Evolutionary conservation across 2,797 vertebrate species (phyloP).

Genomic region (Cyclopterus lumpus): DNA sequence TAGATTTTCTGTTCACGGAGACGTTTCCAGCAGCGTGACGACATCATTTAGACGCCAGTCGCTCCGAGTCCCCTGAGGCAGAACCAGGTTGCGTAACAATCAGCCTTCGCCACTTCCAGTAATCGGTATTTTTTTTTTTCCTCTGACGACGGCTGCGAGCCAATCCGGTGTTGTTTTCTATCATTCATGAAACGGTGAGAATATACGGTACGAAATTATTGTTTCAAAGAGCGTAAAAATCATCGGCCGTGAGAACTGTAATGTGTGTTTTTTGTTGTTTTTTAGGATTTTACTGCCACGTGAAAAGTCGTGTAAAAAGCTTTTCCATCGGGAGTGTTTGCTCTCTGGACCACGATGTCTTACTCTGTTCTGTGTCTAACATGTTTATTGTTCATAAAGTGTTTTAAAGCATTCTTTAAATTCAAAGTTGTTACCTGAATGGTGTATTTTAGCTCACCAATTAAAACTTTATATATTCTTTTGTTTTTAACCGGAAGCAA

Average conservation of each 20-base stretch:
- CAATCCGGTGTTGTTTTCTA: conserved; percentile 67
- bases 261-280: conserved; percentile 50
- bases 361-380: conserved; percentile 68
- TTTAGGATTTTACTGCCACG: conserved; percentile 60
- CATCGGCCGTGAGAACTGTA: conserved; percentile 43
- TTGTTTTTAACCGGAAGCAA: neutral
- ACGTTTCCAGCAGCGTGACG: conserved; percentile 6
- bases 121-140: conserved; percentile 24
- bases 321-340: conserved; percentile 48
- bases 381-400: conserved; percentile 43
- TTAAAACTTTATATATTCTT: neutral
- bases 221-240: conserved; percentile 60
- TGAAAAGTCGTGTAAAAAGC: conserved; percentile 29
- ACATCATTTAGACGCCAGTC: neutral
- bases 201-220: conserved; percentile 82
- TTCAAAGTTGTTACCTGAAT: conserved; percentile 27
- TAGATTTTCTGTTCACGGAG: conserved; percentile 58
- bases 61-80: conserved; percentile 20
- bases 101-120: conserved; percentile 44
- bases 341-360: conserved; percentile 52
- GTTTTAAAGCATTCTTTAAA: conserved; percentile 69
- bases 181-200: conserved; percentile 58
- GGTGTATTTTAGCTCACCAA: neutral
- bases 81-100: conserved; percentile 27
- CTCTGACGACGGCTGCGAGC: conserved; percentile 52